Percentiles rank a stretch among this genome's conserved stretches.
phyloP scores from a whole-genome alignment of 2,797 vertebrate genomes.

The Lagocephalus sceleratus region DNA sequence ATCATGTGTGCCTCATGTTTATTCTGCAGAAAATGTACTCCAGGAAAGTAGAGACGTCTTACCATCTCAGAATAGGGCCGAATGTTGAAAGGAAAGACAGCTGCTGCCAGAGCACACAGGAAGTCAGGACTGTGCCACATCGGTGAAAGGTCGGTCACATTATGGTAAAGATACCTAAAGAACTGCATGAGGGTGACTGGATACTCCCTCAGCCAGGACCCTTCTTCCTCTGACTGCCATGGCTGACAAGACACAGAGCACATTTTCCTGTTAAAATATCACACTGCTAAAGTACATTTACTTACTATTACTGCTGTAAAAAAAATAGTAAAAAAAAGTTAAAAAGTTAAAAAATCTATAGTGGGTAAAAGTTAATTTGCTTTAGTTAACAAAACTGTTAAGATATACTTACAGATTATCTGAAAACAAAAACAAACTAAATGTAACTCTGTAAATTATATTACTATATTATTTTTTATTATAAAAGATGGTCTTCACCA shows the following conservation, averaged over 20 bases:
- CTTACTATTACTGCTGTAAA: no score
- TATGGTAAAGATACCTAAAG: slow-evolving; percentile 96
- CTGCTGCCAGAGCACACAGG: slow-evolving; percentile 89
- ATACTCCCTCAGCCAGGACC: slow-evolving; percentile 97
- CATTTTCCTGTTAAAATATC: not conserved
- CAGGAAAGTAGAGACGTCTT: slow-evolving; percentile 12
- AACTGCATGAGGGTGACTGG: slow-evolving; percentile 98
- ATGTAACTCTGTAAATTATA: not conserved
- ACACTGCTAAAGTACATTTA: no score
- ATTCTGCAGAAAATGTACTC: not conserved
- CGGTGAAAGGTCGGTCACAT: slow-evolving; percentile 88
- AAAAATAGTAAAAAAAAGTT: slow-evolving; percentile 1
- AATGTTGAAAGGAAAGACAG: slow-evolving; percentile 97
- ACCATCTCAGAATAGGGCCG: slow-evolving; percentile 99
- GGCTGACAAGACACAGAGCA: slow-evolving; percentile 74
- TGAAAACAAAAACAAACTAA: slow-evolving; percentile 2
- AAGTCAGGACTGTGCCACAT: slow-evolving; percentile 98
- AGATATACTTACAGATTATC: slow-evolving; percentile 1
- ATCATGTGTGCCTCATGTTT: not conserved
- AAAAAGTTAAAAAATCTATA: not conserved
- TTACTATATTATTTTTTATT: not conserved
- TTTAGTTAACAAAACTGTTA: not conserved
- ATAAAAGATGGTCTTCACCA: slow-evolving; percentile 74
- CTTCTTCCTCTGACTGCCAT: slow-evolving; percentile 98
- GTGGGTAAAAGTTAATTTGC: not conserved